These are phyloP conservation scores for Hoplostethus atlanticus DNA, from an alignment of 2,797 vertebrate genomes.

Conservation along the genomic window DNA sequence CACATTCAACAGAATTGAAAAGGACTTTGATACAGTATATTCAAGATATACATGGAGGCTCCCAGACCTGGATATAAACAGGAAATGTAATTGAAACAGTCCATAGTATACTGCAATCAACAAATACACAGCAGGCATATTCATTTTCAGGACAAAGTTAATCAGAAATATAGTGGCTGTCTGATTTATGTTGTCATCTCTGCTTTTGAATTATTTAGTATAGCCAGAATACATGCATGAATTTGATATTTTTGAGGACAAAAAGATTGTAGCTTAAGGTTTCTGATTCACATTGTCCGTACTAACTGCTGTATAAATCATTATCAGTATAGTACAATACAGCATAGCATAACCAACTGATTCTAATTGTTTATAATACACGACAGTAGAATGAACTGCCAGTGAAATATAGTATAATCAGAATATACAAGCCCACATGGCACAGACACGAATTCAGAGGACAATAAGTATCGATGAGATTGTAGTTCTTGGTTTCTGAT, in stretches of 20 bases:
- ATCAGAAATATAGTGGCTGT: background rate
- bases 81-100: background rate
- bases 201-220: background rate
- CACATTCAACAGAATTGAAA: no score
- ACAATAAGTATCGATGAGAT: background rate
- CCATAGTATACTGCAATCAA: background rate
- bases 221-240: no score
- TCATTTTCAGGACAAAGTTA: background rate
- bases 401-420: background rate
- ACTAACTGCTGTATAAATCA: no score
- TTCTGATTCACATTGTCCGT: no score
- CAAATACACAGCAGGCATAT: background rate
- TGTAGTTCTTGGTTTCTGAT: slow-evolving; percentile 5
- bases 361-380: background rate
- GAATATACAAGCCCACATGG: background rate
- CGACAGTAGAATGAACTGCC: background rate
- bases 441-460: background rate
- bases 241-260: no score
- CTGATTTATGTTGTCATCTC: no score
- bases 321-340: no score
- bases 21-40: no score
- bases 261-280: no score
- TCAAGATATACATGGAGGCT: background rate
- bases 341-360: no score
- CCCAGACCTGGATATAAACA: no score